Base-by-base conservation (phyloP, 35 echinoderm and acorn worm species). In the Heliocidaris erythrogramma region DNA sequence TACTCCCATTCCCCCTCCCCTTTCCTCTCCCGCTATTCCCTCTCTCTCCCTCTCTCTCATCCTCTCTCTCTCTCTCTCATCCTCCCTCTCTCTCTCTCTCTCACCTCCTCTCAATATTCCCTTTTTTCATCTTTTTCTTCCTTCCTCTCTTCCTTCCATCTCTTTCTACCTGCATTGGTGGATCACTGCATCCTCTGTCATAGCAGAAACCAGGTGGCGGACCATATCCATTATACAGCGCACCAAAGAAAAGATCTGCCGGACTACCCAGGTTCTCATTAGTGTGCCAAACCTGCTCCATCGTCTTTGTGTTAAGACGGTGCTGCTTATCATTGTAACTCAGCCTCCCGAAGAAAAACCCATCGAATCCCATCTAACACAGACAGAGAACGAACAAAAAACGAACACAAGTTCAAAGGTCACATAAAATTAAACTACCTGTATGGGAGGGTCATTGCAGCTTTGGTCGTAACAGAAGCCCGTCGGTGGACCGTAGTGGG, bases 291-390 rank as follows among this genome's bases (percentile, higher is more conserved):
- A 99, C 92, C 5, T 94, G 93, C 78, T 99, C 98, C 97, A 99
- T 97, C 49, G 85, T 94, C 12, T 95, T 93, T 3, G 94, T 93
- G 7, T 86, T 89, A 14, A 94, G 53, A 29, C 98, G 92, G 14
- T 95, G 24, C 2, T 60, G 49, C 59, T 95, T 95, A 50, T 99
- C 97, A 92, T 94, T 95, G 88, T 96, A 95, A 84, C 95, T 94
- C 49, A 99, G 90, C 48, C 97, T 96, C 47, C 94, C 98, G 92
- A 99, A 99, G 96, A 95, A 99, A 88, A 99, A 97, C 27, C 98
- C 97, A 94, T 99, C 98, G 89, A 97, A 99, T n/a, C 97, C 95
- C 98, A 99, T 99, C 98, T 99, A 93, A 4, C 48, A 59, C 17
- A 42, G 32, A 92, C 18, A 78, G 31, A 89, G 17, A 48, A 18